Evolutionary conservation across 2,888 invertebrate species (phyloP), one percentile per base, ranked within the genome.

Genomic region (Saturnia japonica): DNA sequence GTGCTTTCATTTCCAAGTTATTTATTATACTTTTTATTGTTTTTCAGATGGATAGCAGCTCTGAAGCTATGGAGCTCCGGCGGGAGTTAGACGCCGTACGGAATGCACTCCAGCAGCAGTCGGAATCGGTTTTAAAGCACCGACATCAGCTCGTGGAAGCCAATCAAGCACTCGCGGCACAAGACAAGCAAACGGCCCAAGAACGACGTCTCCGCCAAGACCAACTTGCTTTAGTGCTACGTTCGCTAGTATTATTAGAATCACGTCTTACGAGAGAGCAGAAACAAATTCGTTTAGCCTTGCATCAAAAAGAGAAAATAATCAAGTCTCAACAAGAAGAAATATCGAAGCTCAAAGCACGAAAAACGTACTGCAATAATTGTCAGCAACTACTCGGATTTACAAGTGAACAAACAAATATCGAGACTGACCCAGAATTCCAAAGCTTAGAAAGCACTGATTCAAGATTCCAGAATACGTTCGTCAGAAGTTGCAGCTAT

Each of bases 191-290:
- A 78, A 94, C 95, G 70, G 91, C 94, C 42, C 95, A 95, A 72
- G 96, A 96, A 82, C 94, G 95, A 74, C 92, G 94, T 3, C 92
- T 96, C 8, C 93, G 96, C 60, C 96, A 97, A 86, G 95, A 96
- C 82, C 97, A 97, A 82, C 93, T 97, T 42, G 95, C 96, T 7
- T 94, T 96, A 74, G 96, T 97, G 43, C 91, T 97, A 11, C 94
- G 96, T 67, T 96, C 96, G 6, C 89, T 97, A 71, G 94, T 97
- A 60, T 95, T 96, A 60, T 95, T 97, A 68, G 97, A 97, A 86
- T 96, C 96, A 12, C 94, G 96, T 12, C 91, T 97, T 40, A 95
- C 95, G 68, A 95, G 96, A 83, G 97, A 97, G 85, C 96, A 97
- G 83, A 95, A 96, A 78, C 95, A 95, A 79, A 96, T 97, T 76